Conservation (phyloP, 1,140 invertebrate species). For the Lithobius niger region DNA sequence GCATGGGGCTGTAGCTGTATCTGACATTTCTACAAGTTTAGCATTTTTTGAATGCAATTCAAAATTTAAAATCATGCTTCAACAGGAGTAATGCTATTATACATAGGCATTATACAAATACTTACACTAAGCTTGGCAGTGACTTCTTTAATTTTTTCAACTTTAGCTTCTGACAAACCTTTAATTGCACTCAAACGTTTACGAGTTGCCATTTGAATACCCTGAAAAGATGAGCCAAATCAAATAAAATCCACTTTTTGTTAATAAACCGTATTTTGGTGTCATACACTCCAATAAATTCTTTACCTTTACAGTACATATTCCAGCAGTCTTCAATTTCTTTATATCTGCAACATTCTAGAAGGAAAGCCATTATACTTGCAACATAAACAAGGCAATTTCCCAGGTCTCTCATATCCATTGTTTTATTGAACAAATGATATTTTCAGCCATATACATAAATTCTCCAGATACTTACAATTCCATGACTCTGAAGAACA, state of each 20-base stretch:
- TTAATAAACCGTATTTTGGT: no score
- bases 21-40: no score
- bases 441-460: no score
- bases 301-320: conserved; percentile 55
- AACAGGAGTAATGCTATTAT: no score
- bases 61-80: no score
- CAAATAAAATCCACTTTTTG: background rate
- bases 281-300: no score
- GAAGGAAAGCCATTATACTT: no score
- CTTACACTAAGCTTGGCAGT: conserved; percentile 39
- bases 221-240: conserved; percentile 29
- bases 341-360: conserved; percentile 53
- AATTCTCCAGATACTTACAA: no score
- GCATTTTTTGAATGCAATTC: no score
- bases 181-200: conserved; percentile 58
- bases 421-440: conserved; percentile 3
- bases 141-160: conserved; percentile 73
- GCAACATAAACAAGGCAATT: no score
- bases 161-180: conserved; percentile 64
- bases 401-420: no score
- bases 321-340: conserved; percentile 58
- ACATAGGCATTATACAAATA: background rate
- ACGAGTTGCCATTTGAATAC: conserved; percentile 62
- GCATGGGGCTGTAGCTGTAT: no score
- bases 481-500: conserved; percentile 38